These are phyloP conservation scores for Sylvietta virens DNA, from an alignment of 2,113 vertebrate genomes.

Conservation along the genomic window DNA sequence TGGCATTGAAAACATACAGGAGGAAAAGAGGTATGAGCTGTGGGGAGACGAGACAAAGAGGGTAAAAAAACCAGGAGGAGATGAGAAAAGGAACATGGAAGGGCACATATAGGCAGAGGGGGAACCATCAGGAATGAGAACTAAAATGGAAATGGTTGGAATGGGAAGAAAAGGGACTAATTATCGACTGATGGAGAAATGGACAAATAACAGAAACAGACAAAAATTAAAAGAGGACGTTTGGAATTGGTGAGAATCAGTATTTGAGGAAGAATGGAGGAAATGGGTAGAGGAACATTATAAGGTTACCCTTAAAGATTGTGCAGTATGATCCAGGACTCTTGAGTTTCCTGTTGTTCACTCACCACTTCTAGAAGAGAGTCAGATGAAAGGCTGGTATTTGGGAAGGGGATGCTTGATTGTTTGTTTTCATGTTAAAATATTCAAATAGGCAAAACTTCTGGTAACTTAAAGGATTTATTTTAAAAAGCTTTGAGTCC, in stretches of 20 bases:
- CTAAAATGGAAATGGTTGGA: background rate
- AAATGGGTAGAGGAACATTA: background rate
- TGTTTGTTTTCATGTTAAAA: background rate
- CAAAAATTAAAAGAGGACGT: background rate
- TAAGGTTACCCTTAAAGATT: background rate
- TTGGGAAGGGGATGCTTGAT: background rate
- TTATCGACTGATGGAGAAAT: background rate
- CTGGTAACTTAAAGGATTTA: background rate
- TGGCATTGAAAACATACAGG: conserved; percentile 92
- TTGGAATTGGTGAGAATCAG: background rate
- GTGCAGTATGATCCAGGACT: background rate
- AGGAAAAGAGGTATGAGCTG: conserved; percentile 84
- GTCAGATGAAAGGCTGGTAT: background rate
- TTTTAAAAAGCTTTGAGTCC: background rate
- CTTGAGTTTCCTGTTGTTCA: background rate
- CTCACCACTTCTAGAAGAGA: background rate
- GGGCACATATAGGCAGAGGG: background rate
- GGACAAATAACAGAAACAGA: background rate
- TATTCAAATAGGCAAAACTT: background rate
- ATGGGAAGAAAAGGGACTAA: background rate
- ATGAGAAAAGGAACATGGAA: background rate
- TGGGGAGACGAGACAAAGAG: background rate
- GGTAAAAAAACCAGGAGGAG: background rate
- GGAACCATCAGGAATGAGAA: background rate
- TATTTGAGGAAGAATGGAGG: background rate